These are phyloP conservation scores for Dasyornis broadbenti DNA, from an alignment of 2,113 vertebrate genomes.

Conservation along the genomic window DNA sequence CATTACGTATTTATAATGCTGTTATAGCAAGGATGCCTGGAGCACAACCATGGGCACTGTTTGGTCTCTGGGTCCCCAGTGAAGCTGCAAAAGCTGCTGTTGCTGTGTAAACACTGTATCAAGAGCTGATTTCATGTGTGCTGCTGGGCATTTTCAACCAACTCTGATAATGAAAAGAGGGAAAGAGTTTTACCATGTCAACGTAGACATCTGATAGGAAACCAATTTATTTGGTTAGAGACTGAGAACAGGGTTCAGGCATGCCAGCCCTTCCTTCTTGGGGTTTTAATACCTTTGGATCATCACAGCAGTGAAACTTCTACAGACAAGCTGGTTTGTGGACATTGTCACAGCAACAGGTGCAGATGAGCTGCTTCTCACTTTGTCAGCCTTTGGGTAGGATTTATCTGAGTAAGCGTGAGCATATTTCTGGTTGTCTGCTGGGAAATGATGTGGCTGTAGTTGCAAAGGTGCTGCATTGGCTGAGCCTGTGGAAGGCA, in stretches of 20 bases:
- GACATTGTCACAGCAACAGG: not conserved
- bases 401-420: not conserved
- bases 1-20: constrained; percentile 23
- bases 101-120: not conserved
- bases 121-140: not conserved
- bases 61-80: constrained; percentile 9
- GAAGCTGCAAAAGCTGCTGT: not conserved
- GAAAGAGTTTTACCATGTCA: not conserved
- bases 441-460: not conserved
- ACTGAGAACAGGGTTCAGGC: not conserved
- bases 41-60: not conserved
- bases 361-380: not conserved
- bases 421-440: not conserved
- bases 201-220: not conserved
- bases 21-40: not conserved
- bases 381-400: not conserved
- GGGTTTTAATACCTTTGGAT: not conserved
- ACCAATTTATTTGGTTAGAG: not conserved
- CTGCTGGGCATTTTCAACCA: not conserved
- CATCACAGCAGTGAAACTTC: not conserved
- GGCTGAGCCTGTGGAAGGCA: not conserved
- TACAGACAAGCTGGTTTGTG: not conserved
- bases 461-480: not conserved
- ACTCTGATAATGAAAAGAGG: not conserved
- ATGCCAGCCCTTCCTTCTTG: not conserved